Conservation (phyloP, 92 coral and sea anemone species). For the Bergia sp. region DNA sequence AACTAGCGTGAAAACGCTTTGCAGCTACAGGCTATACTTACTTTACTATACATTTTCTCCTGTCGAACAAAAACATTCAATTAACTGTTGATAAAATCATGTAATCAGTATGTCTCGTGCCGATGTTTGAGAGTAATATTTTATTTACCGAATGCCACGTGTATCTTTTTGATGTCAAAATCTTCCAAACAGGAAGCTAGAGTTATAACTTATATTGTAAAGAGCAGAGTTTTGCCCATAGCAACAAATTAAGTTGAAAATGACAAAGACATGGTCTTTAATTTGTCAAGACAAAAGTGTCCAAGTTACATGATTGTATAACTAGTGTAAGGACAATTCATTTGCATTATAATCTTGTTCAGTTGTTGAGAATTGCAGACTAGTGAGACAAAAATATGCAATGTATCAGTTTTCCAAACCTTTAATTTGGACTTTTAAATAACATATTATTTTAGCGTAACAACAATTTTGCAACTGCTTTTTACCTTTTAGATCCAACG, state of each 20-base stretch:
- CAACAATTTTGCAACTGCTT: no score
- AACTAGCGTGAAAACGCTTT: not conserved
- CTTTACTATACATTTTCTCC: not conserved
- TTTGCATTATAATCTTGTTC: no score
- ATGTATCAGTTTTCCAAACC: no score
- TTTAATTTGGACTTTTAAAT: no score
- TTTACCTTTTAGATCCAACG: no score
- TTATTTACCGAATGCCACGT: constrained; percentile 20
- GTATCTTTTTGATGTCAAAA: not conserved
- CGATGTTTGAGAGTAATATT: not conserved
- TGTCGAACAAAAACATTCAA: not conserved
- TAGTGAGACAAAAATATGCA: no score
- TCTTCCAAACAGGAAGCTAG: not conserved
- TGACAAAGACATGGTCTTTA: not conserved
- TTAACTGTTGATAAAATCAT: not conserved
- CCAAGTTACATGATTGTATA: not conserved
- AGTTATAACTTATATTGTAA: not conserved
- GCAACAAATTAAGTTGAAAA: not conserved
- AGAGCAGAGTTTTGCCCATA: not conserved
- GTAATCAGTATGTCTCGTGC: constrained; percentile 4
- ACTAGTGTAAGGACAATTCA: no score
- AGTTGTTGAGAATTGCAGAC: no score
- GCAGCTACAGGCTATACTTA: not conserved
- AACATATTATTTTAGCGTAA: no score
- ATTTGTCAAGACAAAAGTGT: not conserved